Conservation (phyloP, 2,888 invertebrate species). For the Folsomia manolachei region DNA sequence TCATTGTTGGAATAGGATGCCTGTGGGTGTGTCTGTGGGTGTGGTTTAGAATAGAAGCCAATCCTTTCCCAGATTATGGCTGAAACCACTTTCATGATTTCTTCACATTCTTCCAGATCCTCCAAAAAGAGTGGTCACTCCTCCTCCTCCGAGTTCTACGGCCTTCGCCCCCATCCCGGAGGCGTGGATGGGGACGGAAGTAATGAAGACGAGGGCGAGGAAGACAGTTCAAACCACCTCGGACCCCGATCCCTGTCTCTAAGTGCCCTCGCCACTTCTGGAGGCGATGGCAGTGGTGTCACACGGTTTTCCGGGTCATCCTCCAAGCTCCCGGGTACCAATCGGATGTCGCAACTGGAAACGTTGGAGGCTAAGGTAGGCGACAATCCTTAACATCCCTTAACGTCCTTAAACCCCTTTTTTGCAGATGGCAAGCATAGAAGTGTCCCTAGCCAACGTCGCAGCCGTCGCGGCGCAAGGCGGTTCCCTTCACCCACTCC, state of each 20-base stretch:
- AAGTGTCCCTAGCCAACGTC: conserved; percentile 68
- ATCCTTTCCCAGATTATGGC: neutral
- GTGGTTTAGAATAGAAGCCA: no score
- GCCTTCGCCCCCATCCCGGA: no score
- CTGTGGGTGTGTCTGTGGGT: no score
- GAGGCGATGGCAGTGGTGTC: neutral
- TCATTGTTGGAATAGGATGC: no score
- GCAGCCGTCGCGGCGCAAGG: conserved; percentile 14
- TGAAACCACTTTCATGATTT: neutral
- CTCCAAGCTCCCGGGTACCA: conserved; percentile 42
- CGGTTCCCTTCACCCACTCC: no score
- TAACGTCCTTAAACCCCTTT: no score
- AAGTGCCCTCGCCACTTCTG: neutral
- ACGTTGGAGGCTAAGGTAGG: conserved; percentile 76
- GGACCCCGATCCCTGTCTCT: conserved; percentile 52
- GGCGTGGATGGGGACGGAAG: neutral
- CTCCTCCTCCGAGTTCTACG: conserved; percentile 52
- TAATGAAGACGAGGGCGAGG: conserved; percentile 50
- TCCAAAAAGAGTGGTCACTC: conserved; percentile 52
- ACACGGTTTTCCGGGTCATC: conserved; percentile 9
- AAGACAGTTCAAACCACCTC: conserved; percentile 30
- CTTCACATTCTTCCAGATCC: conserved; percentile 41
- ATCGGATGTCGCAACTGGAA: conserved; percentile 71
- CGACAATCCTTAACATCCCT: neutral
- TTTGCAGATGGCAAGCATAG: conserved; percentile 76